These are phyloP conservation scores for Miichthys miiuy DNA, from an alignment of 2,797 vertebrate genomes.

Conservation along the genomic window DNA sequence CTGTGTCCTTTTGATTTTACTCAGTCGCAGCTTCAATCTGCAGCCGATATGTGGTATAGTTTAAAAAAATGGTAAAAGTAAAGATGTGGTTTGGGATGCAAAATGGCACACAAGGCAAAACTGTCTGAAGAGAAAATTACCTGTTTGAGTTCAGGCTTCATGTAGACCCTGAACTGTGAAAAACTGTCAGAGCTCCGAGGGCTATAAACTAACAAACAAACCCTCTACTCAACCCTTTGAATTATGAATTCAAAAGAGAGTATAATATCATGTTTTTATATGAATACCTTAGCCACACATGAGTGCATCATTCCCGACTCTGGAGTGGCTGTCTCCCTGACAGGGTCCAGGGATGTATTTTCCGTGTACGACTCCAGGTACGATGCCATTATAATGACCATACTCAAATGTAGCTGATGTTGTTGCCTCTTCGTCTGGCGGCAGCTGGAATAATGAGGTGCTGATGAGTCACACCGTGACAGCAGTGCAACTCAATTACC, in stretches of 20 bases:
- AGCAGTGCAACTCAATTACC: constrained; percentile 74
- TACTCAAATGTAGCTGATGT: constrained; percentile 32
- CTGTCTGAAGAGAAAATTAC: neutral
- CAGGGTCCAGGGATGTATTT: constrained; percentile 30
- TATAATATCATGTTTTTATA: constrained; percentile 35
- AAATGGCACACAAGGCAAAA: neutral
- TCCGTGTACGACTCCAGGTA: constrained; percentile 30
- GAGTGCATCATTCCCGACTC: constrained; percentile 56
- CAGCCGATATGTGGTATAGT: neutral
- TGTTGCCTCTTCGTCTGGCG: constrained; percentile 52
- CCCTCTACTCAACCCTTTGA: neutral
- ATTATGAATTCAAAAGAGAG: constrained; percentile 49
- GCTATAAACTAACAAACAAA: neutral
- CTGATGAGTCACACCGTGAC: constrained; percentile 69
- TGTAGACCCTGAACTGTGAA: neutral
- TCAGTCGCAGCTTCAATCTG: neutral
- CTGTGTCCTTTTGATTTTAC: constrained; percentile 1
- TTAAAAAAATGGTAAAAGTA: neutral
- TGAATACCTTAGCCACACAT: constrained; percentile 59
- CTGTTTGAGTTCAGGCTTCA: neutral
- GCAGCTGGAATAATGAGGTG: constrained; percentile 70
- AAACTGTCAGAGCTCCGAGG: neutral
- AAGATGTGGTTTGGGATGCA: constrained; percentile 3
- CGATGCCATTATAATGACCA: constrained; percentile 54
- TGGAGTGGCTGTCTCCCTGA: constrained; percentile 35